Evolutionary conservation across 30 jellyfish, hydroid and myxozoan genomes (phyloP), one percentile per base, ranked within the genome.

Genomic region (Chrysaora quinquecirrha): DNA sequence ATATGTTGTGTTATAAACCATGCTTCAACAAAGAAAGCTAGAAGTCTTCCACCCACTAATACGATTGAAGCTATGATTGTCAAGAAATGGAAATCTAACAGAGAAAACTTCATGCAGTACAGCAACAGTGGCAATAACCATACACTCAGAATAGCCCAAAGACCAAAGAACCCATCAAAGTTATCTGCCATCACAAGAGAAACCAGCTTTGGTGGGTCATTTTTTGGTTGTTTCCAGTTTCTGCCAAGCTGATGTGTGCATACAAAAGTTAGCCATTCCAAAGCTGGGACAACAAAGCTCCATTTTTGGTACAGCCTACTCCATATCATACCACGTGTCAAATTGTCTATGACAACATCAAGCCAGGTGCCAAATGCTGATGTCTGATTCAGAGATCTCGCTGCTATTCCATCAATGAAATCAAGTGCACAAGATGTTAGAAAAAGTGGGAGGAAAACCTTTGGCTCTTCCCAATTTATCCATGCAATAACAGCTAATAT

Each of bases 341-440:
- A 29, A 25, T 86, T 63, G 68, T 90, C 97, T 30, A 90, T 47
- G 6, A 54, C 86, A 0, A 90, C 90, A 60, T 90, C 97, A 10
- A 90, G 87, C 96, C 93, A 90, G 34, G 92, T 96, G 43, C 97
- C 97, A 79, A 90, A 90, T 23, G 73, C 90, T 20, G 91, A 58
- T 19, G 81, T 85, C 65, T 90, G 97, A 0, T 74, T 32, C 46
- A 76, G 54, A n/a, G 50, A 30, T 30, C 97, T 73, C 31, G 97
- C 97, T 2, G 75, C 78, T 11, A 62, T 52, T 3, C 97, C 97
- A 72, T 90, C 97, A 29, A 84, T n/a, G 67, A 48, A 58, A 61
- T 85, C 96, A 25, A 85, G 47, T 38, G 76, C 65, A 21, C 85
- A 67, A 34, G 89, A 74, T 71, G 46, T 2, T 25, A 74, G 38